Percentiles rank a stretch among this genome's conserved stretches.
Conservation (phyloP, 1,140 invertebrate species). For the Philotrypesis tridentata region DNA sequence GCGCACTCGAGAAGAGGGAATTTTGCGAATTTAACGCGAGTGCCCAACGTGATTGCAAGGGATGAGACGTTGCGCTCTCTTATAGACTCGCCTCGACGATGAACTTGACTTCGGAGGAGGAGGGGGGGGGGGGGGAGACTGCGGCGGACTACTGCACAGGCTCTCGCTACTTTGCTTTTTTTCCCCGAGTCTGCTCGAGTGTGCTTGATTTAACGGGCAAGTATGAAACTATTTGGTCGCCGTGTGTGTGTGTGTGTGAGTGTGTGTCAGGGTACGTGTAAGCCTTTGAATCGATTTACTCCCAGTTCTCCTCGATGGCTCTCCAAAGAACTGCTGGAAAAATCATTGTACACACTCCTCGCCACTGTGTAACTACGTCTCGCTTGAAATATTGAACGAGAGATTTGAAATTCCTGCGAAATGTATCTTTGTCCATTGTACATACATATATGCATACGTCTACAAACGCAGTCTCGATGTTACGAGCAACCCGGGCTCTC, state of each 20-base stretch:
- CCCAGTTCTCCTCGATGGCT: too few relatives aligned
- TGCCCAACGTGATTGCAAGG: constrained; percentile 25
- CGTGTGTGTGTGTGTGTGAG: too few relatives aligned
- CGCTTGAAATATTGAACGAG: background rate
- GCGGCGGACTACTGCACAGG: background rate
- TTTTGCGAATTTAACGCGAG: constrained; percentile 37
- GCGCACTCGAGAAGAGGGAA: constrained; percentile 6
- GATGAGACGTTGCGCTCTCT: background rate
- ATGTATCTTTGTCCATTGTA: background rate
- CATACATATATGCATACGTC: too few relatives aligned
- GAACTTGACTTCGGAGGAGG: background rate
- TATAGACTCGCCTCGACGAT: background rate
- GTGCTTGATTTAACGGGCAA: background rate
- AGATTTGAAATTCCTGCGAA: background rate
- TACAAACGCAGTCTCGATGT: too few relatives aligned
- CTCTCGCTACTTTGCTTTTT: constrained; percentile 7
- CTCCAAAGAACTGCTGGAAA: background rate
- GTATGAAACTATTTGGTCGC: background rate
- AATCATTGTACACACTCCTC: background rate
- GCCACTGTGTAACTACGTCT: too few relatives aligned
- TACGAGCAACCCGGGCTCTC: too few relatives aligned
- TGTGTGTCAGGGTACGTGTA: too few relatives aligned
- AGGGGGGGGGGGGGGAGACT: too few relatives aligned
- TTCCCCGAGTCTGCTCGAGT: background rate
- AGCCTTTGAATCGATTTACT: background rate